These are phyloP conservation scores for Todus mexicanus DNA, from an alignment of 2,797 vertebrate species.

Conservation along the genomic window DNA sequence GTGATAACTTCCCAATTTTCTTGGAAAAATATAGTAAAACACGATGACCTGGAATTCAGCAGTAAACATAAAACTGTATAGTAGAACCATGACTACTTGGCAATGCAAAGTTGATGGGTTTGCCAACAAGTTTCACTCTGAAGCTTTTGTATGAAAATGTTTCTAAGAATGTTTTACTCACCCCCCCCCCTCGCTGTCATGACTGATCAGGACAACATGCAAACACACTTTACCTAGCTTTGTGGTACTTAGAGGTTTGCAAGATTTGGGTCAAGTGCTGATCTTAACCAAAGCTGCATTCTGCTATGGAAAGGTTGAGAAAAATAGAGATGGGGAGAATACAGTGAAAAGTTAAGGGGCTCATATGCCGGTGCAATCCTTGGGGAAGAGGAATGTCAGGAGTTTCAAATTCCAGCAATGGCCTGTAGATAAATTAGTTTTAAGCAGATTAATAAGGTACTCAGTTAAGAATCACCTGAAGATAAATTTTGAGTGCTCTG, in stretches of 20 bases:
- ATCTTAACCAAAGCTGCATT: neutral
- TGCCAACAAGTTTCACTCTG: neutral
- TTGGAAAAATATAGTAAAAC: neutral
- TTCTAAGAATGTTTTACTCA: neutral
- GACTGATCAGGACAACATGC: neutral
- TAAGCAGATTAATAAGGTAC: neutral
- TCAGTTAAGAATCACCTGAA: neutral
- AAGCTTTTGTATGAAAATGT: neutral
- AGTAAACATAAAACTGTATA: neutral
- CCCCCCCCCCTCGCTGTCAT: neutral
- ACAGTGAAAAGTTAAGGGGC: neutral
- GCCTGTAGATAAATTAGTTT: neutral
- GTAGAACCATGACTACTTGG: neutral
- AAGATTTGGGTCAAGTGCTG: neutral
- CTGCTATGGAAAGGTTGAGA: neutral
- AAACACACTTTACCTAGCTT: neutral
- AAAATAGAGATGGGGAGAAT: neutral
- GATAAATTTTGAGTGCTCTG: neutral
- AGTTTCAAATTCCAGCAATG: neutral
- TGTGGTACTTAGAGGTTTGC: neutral
- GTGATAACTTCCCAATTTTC: neutral
- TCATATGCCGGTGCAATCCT: neutral
- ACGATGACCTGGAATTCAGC: neutral
- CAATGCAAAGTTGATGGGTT: neutral
- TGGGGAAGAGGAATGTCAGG: neutral